Evolutionary conservation across 2,113 vertebrate genomes (phyloP).

Genomic region (Rhipidura dahli): DNA sequence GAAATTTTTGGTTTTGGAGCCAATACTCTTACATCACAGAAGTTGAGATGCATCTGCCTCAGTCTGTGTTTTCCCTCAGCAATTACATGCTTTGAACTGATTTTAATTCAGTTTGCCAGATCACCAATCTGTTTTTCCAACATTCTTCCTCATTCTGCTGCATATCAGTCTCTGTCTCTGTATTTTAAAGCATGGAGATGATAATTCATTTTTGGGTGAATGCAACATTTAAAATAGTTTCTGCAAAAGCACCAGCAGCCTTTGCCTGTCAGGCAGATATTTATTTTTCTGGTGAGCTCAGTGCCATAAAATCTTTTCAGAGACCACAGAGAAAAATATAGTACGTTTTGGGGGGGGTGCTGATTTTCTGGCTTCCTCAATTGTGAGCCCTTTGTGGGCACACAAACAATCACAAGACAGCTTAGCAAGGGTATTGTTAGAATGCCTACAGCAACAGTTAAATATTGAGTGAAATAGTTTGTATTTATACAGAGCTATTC

Average conservation of each 20-base stretch:
- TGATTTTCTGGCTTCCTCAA: neutral
- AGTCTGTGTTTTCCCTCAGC: neutral
- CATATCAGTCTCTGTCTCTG: neutral
- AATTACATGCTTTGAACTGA: neutral
- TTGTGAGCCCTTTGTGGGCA: neutral
- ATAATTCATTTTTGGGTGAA: neutral
- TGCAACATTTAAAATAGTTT: neutral
- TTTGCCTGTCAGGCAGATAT: neutral
- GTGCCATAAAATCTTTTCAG: neutral
- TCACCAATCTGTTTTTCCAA: slow-evolving; percentile 9
- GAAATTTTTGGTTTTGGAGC: slow-evolving; percentile 8
- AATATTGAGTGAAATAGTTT: neutral
- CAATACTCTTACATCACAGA: slow-evolving; percentile 27
- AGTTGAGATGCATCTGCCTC: neutral
- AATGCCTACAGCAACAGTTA: neutral
- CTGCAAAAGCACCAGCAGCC: neutral
- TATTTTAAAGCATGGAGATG: neutral
- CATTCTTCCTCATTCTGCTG: neutral
- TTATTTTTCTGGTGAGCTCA: neutral
- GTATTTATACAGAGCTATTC: neutral
- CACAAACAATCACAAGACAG: neutral
- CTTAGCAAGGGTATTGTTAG: neutral
- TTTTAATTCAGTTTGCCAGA: neutral
- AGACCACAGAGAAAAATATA: neutral
- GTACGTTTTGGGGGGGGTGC: neutral